Percentiles rank a stretch among this genome's conserved stretches.
These are phyloP conservation scores for Epinephelus lanceolatus DNA, from an alignment of 2,113 vertebrate genomes.

Conservation along the genomic window DNA sequence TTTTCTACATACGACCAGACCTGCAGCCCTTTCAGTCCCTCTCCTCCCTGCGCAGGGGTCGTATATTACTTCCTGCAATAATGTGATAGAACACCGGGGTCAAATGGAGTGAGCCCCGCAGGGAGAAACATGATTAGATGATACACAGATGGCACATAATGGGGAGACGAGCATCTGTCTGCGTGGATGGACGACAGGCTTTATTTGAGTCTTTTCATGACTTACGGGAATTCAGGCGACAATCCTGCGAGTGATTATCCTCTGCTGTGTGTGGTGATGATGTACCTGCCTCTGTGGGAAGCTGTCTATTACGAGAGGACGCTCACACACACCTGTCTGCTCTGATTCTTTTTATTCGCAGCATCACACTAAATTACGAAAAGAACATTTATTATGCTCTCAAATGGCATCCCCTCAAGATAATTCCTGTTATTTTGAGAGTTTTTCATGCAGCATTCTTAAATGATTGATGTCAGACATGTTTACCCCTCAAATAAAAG, in stretches of 20 bases:
- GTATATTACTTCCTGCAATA: constrained; percentile 66
- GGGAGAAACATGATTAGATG: constrained; percentile 65
- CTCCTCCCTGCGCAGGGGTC: constrained; percentile 23
- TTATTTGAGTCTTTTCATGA: neutral
- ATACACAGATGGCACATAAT: constrained; percentile 65
- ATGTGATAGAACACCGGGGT: constrained; percentile 65
- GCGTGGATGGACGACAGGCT: neutral
- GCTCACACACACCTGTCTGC: neutral
- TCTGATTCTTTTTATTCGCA: constrained; percentile 3
- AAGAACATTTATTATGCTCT: neutral
- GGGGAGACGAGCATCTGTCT: constrained; percentile 36
- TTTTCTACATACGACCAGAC: constrained; percentile 20
- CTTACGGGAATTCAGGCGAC: neutral
- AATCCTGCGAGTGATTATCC: neutral
- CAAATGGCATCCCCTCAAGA: neutral
- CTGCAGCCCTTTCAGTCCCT: constrained; percentile 20
- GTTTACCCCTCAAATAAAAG: neutral
- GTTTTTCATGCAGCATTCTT: neutral
- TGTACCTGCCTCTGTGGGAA: neutral
- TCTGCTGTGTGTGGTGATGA: neutral
- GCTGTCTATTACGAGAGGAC: neutral
- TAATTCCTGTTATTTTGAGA: neutral
- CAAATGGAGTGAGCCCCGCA: constrained; percentile 47
- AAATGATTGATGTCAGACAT: neutral
- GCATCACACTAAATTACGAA: neutral